These are phyloP conservation scores for Fissipunctia ypsillon DNA, from an alignment of 2,888 invertebrate genomes.

Conservation along the genomic window DNA sequence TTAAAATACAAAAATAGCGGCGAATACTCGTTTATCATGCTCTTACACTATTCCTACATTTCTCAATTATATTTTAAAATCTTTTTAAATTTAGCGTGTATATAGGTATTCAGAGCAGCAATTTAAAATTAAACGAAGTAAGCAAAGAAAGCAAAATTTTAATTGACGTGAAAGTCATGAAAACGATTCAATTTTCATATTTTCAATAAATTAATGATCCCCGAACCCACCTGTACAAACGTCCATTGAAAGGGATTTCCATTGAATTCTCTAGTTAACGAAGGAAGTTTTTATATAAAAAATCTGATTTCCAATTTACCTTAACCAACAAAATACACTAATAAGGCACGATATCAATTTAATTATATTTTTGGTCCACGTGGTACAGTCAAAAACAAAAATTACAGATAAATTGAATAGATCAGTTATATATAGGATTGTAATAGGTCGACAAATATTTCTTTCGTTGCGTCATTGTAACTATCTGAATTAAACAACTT, in stretches of 20 bases:
- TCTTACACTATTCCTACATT: background rate
- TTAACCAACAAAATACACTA: slow-evolving; percentile 36
- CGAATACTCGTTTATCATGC: background rate
- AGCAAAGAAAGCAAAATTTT: background rate
- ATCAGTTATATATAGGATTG: background rate
- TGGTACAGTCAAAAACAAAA: background rate
- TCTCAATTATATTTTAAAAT: slow-evolving; percentile 1
- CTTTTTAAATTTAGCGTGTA: background rate
- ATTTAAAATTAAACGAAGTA: slow-evolving; percentile 14
- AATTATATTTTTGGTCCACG: background rate
- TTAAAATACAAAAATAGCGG: slow-evolving; percentile 26
- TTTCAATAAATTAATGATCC: slow-evolving; percentile 49
- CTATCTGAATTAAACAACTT: no score
- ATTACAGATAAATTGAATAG: background rate
- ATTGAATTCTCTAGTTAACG: slow-evolving; percentile 63
- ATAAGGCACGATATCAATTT: slow-evolving; percentile 16
- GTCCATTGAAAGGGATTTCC: slow-evolving; percentile 41
- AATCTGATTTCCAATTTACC: slow-evolving; percentile 60
- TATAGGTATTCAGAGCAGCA: background rate
- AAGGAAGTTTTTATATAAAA: slow-evolving; percentile 66
- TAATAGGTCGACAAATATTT: background rate
- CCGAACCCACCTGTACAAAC: slow-evolving; percentile 32
- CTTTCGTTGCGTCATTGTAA: background rate
- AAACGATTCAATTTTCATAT: slow-evolving; percentile 25
- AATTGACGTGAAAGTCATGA: slow-evolving; percentile 11